Evolutionary conservation across 2,797 vertebrate genomes (phyloP).

Genomic region (Rhinichthys osculus): DNA sequence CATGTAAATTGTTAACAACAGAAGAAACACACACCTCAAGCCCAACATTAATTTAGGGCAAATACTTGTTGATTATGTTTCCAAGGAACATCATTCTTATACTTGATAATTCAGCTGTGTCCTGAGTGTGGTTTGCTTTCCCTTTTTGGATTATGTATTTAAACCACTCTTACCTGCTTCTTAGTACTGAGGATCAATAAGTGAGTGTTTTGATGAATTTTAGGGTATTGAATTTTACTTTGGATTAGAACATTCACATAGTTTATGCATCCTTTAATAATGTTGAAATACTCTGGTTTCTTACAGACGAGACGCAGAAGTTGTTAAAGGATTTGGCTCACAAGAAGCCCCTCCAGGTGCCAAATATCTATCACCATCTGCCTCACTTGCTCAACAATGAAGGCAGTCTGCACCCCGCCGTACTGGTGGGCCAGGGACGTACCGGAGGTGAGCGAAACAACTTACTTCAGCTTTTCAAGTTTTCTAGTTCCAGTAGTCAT

Average conservation of each 20-base stretch:
- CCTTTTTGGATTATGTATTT: neutral
- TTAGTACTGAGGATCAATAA: neutral
- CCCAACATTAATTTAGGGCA: neutral
- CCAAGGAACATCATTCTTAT: neutral
- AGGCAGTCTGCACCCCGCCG: slow-evolving; percentile 93
- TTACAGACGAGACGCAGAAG: slow-evolving; percentile 93
- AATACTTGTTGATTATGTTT: neutral
- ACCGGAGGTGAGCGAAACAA: slow-evolving; percentile 86
- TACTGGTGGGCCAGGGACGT: slow-evolving; percentile 92
- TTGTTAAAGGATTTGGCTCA: slow-evolving; percentile 92
- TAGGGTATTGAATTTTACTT: neutral
- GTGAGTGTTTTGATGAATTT: neutral
- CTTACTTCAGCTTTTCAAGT: neutral
- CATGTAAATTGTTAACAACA: neutral
- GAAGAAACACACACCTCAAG: neutral
- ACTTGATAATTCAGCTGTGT: neutral
- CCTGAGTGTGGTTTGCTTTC: neutral
- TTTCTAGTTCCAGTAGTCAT: neutral
- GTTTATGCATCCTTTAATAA: neutral
- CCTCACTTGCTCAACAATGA: slow-evolving; percentile 98
- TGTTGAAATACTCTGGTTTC: neutral
- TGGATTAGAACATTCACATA: neutral
- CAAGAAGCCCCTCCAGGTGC: slow-evolving; percentile 95
- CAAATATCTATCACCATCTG: slow-evolving; percentile 98
- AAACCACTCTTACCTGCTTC: neutral